Percentiles rank a stretch among this genome's conserved stretches.
These are phyloP conservation scores for Cherax destructor DNA, from an alignment of 1,140 invertebrate species.

Conservation along the genomic window DNA sequence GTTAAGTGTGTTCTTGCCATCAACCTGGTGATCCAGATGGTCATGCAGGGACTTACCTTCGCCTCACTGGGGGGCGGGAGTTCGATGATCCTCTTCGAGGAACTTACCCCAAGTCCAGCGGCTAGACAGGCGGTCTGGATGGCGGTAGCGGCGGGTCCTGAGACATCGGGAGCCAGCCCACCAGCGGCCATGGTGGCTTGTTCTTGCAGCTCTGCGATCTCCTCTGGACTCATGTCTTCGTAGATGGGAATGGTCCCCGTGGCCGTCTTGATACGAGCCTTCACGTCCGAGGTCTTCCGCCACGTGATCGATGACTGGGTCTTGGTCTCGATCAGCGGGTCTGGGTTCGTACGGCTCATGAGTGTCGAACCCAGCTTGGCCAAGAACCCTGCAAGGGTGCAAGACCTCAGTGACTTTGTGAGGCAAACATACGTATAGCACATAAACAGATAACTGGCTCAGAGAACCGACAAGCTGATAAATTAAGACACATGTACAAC, in stretches of 20 bases:
- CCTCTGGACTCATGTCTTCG: conserved; percentile 49
- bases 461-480: too few species aligned
- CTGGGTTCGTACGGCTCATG: conserved; percentile 21
- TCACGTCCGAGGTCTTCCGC: conserved; percentile 59
- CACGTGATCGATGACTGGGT: conserved; percentile 42
- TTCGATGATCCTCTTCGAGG: too few species aligned
- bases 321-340: conserved; percentile 57
- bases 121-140: conserved; percentile 11
- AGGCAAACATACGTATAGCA: too few species aligned
- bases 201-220: conserved; percentile 32
- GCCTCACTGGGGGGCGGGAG: too few species aligned
- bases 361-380: conserved; percentile 63
- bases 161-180: conserved; percentile 25
- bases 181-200: conserved; percentile 38
- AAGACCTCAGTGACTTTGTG: not conserved
- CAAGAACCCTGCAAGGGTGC: conserved; percentile 43
- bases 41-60: too few species aligned
- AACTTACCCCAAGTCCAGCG: conserved; percentile 36
- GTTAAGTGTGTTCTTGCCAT: too few species aligned
- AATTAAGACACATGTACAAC: too few species aligned
- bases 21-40: too few species aligned
- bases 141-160: conserved; percentile 5
- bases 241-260: conserved; percentile 66
- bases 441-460: too few species aligned
- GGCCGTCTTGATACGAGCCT: conserved; percentile 68